Percentiles rank a stretch among this genome's conserved stretches.
These are phyloP conservation scores for Platichthys stellatus DNA, from an alignment of 2,113 vertebrate genomes.

Conservation along the genomic window DNA sequence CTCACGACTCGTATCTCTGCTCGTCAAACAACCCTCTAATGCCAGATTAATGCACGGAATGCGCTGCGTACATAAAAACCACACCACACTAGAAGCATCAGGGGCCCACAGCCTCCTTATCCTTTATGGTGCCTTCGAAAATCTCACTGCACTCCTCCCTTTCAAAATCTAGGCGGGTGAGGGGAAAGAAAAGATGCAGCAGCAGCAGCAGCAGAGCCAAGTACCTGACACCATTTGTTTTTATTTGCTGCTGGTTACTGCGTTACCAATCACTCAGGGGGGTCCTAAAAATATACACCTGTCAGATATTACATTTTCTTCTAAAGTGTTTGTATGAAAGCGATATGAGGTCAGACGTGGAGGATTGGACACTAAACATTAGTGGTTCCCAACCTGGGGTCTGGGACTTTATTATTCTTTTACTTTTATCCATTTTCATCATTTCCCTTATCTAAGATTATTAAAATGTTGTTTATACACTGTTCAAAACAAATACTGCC, in stretches of 20 bases:
- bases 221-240: constrained; percentile 61
- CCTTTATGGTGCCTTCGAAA: constrained; percentile 56
- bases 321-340: background rate
- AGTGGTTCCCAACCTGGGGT: too few relatives aligned
- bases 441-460: background rate
- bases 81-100: constrained; percentile 7
- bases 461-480: background rate
- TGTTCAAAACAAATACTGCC: background rate
- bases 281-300: background rate
- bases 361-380: background rate
- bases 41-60: constrained; percentile 26
- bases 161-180: background rate
- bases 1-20: constrained; percentile 1
- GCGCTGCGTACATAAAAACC: constrained; percentile 47
- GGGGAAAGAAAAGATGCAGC: constrained; percentile 41
- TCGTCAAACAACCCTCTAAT: constrained; percentile 46
- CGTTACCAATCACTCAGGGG: background rate
- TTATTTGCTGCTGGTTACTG: constrained; percentile 53
- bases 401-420: too few relatives aligned
- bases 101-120: constrained; percentile 37
- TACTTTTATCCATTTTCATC: background rate
- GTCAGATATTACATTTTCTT: background rate
- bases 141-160: too few relatives aligned
- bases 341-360: background rate
- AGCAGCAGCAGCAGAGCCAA: background rate